phyloP scores from a whole-genome alignment of 2,797 vertebrate species.

The Petrocephalus sullivani region DNA sequence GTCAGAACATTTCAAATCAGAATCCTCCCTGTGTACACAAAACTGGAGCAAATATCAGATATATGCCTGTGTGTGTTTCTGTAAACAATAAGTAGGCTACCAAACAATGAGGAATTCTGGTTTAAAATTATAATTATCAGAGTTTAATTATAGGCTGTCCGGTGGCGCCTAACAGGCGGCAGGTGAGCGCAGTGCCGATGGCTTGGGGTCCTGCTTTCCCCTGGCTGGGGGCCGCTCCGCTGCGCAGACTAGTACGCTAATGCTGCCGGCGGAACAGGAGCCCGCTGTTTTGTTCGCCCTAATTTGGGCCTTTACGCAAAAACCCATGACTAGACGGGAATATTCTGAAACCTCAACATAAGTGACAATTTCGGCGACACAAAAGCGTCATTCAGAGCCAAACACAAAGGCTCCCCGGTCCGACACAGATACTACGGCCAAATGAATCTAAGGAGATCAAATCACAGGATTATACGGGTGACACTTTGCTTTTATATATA shows the following conservation, averaged over 20 bases:
- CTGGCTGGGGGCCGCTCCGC: neutral
- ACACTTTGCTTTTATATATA: neutral
- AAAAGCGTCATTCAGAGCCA: neutral
- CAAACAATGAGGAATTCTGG: neutral
- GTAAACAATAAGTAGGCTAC: neutral
- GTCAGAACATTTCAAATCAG: neutral
- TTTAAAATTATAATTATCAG: neutral
- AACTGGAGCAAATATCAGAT: neutral
- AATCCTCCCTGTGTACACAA: neutral
- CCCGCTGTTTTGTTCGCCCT: neutral
- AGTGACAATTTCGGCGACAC: neutral
- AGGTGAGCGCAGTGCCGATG: neutral
- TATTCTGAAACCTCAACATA: neutral
- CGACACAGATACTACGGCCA: neutral
- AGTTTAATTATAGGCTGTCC: neutral
- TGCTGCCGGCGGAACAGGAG: neutral
- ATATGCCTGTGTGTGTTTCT: neutral
- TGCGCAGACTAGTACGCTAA: neutral
- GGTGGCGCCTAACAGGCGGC: neutral
- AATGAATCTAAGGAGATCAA: neutral
- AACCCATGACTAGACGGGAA: slow-evolving; percentile 15
- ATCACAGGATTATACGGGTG: neutral
- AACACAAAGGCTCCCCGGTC: neutral
- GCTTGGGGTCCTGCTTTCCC: neutral
- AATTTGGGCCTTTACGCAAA: neutral